These are phyloP conservation scores for Stenodera caucasica DNA, from an alignment of 2,888 invertebrate genomes.

Conservation along the genomic window DNA sequence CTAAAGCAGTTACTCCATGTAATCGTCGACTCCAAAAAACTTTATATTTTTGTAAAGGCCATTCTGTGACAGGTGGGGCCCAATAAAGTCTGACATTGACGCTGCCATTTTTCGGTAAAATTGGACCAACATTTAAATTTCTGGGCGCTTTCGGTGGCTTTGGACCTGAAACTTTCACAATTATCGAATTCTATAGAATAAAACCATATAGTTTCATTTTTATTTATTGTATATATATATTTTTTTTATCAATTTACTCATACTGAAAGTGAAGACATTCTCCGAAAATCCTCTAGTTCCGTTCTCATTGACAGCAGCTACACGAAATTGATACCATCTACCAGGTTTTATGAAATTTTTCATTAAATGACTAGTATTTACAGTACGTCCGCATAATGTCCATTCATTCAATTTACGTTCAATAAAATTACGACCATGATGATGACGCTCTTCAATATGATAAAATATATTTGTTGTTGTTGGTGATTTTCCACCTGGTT, in stretches of 20 bases:
- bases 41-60: slow-evolving; percentile 72
- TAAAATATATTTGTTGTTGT: slow-evolving; percentile 53
- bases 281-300: slow-evolving; percentile 74
- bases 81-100: slow-evolving; percentile 67
- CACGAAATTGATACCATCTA: slow-evolving; percentile 78
- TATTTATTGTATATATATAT: slow-evolving; percentile 3
- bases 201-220: no score
- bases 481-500: slow-evolving; percentile 24
- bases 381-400: slow-evolving; percentile 61
- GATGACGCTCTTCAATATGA: slow-evolving; percentile 71
- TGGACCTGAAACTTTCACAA: slow-evolving; percentile 54
- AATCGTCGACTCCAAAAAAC: slow-evolving; percentile 75
- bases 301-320: slow-evolving; percentile 71
- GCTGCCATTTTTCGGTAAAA: slow-evolving; percentile 54
- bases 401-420: slow-evolving; percentile 68
- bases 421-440: slow-evolving; percentile 67
- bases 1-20: slow-evolving; percentile 61
- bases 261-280: slow-evolving; percentile 63
- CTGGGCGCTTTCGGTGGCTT: slow-evolving; percentile 65
- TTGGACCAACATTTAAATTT: slow-evolving; percentile 61
- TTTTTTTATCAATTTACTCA: slow-evolving; percentile 33
- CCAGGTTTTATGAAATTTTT: slow-evolving; percentile 66
- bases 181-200: not conserved
- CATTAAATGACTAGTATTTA: slow-evolving; percentile 60
- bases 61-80: slow-evolving; percentile 70